Conservation (phyloP, 2,797 vertebrate species). For the Phoebastria nigripes region DNA sequence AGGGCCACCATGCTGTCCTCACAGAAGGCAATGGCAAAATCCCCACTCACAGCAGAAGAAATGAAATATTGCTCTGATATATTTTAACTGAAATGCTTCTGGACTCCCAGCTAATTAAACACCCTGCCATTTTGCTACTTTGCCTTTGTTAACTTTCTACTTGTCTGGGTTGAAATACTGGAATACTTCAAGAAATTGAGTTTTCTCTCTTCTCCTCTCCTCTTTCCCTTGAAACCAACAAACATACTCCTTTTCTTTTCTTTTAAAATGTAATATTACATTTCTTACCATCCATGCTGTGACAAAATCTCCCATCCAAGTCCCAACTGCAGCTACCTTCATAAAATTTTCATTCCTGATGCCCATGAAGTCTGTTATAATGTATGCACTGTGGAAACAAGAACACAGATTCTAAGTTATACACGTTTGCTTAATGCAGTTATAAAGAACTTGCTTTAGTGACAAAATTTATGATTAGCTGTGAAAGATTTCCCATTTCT, state of each 20-base stretch:
- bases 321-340: slow-evolving; percentile 96
- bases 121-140: background rate
- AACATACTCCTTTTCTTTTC: background rate
- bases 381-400: slow-evolving; percentile 84
- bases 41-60: background rate
- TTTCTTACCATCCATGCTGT: slow-evolving; percentile 98
- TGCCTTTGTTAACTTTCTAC: background rate
- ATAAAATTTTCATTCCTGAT: slow-evolving; percentile 98
- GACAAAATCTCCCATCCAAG: slow-evolving; percentile 99
- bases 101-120: background rate
- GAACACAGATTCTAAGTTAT: slow-evolving; percentile 41
- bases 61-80: background rate
- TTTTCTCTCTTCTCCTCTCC: background rate
- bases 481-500: background rate
- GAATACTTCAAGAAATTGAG: background rate
- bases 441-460: background rate
- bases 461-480: background rate
- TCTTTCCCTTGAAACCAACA: background rate
- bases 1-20: background rate
- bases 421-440: background rate
- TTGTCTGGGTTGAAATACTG: background rate
- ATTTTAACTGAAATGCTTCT: background rate
- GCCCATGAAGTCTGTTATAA: slow-evolving; percentile 98
- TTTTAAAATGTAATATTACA: background rate
- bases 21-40: background rate